Evolutionary conservation across 2,888 invertebrate genomes (phyloP), one percentile per base, ranked within the genome.

Genomic region (Mimumesa dahlbomi): DNA sequence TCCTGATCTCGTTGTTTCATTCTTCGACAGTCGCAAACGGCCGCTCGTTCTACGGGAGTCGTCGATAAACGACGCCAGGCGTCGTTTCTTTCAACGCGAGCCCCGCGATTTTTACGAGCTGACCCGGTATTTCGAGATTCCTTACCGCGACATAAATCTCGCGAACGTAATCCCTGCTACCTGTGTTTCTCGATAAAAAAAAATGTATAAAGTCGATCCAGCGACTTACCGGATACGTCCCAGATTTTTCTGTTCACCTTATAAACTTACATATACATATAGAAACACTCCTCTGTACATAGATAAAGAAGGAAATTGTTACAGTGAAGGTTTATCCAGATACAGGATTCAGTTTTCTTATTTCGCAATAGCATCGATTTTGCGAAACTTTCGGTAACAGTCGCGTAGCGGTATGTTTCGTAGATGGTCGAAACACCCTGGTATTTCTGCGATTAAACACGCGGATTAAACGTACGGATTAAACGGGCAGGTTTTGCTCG

Each of bases 381-480:
- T n/a, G 2, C 40, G 18, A 18, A 34, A 62, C 43, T 62, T 54
- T 13, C 19, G 21, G 29, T 25, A 29, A 18, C 16, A 38, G 18
- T 16, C 5, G 43, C 36, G 25, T 7, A 7, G 16, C 29, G 16
- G n/a, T 21, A 29, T 42, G 14, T 42, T 19, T n/a, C 9, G 18
- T n/a, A n/a, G n/a, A n/a, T n/a, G n/a, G n/a, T n/a, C n/a, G n/a
- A n/a, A n/a, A n/a, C n/a, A n/a, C n/a, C n/a, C n/a, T n/a, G n/a
- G n/a, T n/a, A n/a, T n/a, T n/a, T n/a, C n/a, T n/a, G 21, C 43
- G 57, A 63, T 61, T 57, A 53, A 40, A 58, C 19, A 2, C n/a
- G 9, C 3, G 31, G 58, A 67, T 75, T 75, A 71, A 75, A 75
- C 57, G 29, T 14, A 22, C 11, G 14, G 4, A 5, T 45, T 13